Conservation (phyloP, 2,113 vertebrate genomes). For the Ranitomeya variabilis region DNA sequence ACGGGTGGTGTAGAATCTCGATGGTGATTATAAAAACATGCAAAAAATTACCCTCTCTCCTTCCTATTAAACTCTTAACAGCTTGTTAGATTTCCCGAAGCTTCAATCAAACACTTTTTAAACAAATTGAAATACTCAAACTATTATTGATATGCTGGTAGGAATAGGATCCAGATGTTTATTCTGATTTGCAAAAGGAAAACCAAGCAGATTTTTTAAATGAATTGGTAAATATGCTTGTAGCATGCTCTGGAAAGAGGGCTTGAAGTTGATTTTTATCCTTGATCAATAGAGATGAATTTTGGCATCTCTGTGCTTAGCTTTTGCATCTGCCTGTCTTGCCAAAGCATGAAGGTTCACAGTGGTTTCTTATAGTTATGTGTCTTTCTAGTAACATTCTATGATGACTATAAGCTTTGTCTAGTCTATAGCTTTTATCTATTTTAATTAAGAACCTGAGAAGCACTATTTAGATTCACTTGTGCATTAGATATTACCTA, state of each 20-base stretch:
- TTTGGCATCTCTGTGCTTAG: slow-evolving; percentile 56
- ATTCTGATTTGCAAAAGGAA: slow-evolving; percentile 59
- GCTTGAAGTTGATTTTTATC: slow-evolving; percentile 47
- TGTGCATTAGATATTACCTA: background rate
- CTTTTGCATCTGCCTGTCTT: slow-evolving; percentile 29
- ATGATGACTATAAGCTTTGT: slow-evolving; percentile 46
- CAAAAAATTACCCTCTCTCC: slow-evolving; percentile 46
- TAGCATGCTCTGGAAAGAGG: slow-evolving; percentile 54
- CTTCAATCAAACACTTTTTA: slow-evolving; percentile 61
- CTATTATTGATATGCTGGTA: slow-evolving; percentile 54
- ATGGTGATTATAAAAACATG: slow-evolving; percentile 58
- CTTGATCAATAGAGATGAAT: slow-evolving; percentile 45
- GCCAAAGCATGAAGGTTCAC: slow-evolving; percentile 6
- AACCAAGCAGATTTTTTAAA: slow-evolving; percentile 55
- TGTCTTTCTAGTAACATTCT: slow-evolving; percentile 14
- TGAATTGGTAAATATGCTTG: slow-evolving; percentile 52
- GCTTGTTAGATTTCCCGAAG: slow-evolving; percentile 58
- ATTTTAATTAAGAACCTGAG: background rate
- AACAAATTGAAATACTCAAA: slow-evolving; percentile 64
- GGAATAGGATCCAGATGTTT: slow-evolving; percentile 63
- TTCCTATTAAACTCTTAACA: slow-evolving; percentile 58
- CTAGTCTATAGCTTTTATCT: background rate
- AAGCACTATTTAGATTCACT: background rate
- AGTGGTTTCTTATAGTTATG: slow-evolving; percentile 14
- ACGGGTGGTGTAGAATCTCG: slow-evolving; percentile 57